Base-by-base conservation (phyloP, 2,113 vertebrate genomes). In the Piprites chloris region DNA sequence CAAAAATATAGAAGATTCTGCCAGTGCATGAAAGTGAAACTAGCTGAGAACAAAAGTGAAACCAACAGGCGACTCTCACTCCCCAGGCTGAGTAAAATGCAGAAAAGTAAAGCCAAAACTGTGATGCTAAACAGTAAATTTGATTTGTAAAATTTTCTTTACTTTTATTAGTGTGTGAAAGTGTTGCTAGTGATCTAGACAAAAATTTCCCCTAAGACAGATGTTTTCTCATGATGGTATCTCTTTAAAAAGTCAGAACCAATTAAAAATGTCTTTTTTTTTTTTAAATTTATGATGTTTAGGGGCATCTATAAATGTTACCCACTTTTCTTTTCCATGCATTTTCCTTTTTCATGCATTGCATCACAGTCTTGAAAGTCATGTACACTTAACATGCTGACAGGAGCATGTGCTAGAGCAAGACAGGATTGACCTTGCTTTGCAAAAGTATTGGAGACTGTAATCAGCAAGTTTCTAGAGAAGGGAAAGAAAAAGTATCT, bases 1-100 rank as follows among this genome's bases (percentile, higher is more conserved):
- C 1, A 9, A 78, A 89, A 93, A 14, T 55, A 42, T 37, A 35
- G 74, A 90, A 88, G 77, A 85, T 87, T 78, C 30, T 87, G 69
- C 33, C 71, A 90, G 63, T 42, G 49, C 53, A 17, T 94, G 81
- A 93, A 96, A 96, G 90, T 93, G 90, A 96, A 96, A 96, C 62
- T 95, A 86, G 33, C 74, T 94, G 80, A 91, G 91, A 96, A 24
- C 94, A 97, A 95, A 97, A 96, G 89, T 95, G 94, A 96, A 96
- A 96, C 87, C 78, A 97, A 87, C 52, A 93, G 84, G 75, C 26
- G 2, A 66, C 75, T 92, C 91, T 93, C 52, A 82, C 85, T 85
- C 83, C 76, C 33, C 69, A 86, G 47, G 35, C 90, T 84, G 58
- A 80, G 33, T 78, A 72, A 93, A 90, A 94, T 76, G 50, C 86